phyloP scores from a whole-genome alignment of 2,797 vertebrate species.

The Dendrocincla fuliginosa region DNA sequence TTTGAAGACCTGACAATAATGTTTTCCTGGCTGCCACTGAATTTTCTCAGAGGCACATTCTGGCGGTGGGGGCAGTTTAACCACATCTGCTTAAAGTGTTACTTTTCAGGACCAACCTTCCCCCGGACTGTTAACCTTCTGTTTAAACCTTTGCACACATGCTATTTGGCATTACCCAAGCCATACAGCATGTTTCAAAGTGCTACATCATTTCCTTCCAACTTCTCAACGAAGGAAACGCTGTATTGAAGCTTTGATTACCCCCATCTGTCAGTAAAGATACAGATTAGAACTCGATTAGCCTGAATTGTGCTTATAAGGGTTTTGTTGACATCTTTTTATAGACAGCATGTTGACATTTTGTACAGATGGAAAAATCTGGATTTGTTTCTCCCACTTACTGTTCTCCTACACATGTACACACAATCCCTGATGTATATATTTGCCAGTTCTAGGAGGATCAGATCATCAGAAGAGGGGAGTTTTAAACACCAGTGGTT shows the following conservation, averaged over 20 bases:
- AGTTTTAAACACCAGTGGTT: neutral
- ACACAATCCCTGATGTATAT: neutral
- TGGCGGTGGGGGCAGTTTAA: neutral
- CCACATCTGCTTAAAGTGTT: neutral
- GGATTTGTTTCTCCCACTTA: slow-evolving; percentile 24
- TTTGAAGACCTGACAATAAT: neutral
- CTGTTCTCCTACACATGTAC: neutral
- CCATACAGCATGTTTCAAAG: neutral
- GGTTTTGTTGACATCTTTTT: neutral
- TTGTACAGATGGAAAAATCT: slow-evolving; percentile 29
- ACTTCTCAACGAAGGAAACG: neutral
- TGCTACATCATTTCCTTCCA: neutral
- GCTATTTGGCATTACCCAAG: neutral
- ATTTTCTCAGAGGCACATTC: neutral
- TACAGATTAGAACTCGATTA: neutral
- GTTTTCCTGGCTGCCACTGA: neutral
- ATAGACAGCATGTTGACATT: slow-evolving; percentile 4
- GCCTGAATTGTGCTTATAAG: neutral
- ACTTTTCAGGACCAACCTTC: neutral
- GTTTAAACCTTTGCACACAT: neutral
- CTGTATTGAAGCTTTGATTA: neutral
- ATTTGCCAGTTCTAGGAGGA: neutral
- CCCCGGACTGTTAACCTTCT: neutral
- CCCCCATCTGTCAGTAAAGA: neutral
- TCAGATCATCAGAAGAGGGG: neutral